phyloP scores from a whole-genome alignment of 2,797 vertebrate genomes.

The Oceanodroma leucorhoa region DNA sequence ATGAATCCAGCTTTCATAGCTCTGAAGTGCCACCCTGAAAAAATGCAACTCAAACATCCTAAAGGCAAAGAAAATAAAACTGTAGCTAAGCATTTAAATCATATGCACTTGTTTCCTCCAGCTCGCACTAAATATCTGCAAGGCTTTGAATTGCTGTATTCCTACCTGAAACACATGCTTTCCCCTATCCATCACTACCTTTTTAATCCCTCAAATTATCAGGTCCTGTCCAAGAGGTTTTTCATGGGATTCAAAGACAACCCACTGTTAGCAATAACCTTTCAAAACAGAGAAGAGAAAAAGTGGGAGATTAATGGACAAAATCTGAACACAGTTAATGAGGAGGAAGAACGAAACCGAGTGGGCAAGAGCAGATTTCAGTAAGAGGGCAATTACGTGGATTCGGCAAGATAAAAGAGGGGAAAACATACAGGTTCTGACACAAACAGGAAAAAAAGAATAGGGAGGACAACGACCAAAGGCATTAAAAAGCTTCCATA shows the following conservation, averaged over 20 bases:
- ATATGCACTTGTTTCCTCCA: neutral
- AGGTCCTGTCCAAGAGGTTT: neutral
- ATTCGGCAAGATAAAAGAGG: neutral
- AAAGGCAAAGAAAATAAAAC: neutral
- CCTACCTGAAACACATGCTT: neutral
- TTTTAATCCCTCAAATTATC: neutral
- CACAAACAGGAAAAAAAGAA: neutral
- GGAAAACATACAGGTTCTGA: neutral
- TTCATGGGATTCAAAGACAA: neutral
- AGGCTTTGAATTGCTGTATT: neutral
- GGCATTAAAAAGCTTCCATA: neutral
- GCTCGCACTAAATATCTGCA: neutral
- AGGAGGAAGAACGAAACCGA: neutral
- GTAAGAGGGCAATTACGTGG: neutral
- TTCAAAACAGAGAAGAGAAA: neutral
- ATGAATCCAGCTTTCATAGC: neutral
- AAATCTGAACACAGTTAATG: neutral
- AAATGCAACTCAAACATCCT: neutral
- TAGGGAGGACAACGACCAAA: fast-evolving
- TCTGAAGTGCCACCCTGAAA: neutral
- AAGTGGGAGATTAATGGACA: neutral
- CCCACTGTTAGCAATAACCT: neutral
- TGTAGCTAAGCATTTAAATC: neutral
- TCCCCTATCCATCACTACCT: neutral
- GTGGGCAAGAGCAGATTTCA: neutral